phyloP scores from a whole-genome alignment of 2,888 invertebrate species.

The Pristionchus mayeri region DNA sequence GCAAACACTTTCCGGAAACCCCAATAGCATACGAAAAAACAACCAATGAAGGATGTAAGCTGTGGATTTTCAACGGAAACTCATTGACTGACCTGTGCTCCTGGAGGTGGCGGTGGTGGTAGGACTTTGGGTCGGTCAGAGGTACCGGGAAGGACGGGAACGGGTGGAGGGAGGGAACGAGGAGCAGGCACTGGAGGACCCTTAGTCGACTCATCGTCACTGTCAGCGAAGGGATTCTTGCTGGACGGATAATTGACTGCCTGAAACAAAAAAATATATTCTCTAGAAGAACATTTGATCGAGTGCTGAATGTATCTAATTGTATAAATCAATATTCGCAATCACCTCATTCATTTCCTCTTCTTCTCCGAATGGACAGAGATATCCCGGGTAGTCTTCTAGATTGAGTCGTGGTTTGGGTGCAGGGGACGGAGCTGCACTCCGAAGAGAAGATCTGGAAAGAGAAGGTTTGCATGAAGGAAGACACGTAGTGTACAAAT shows the following conservation, averaged over 20 bases:
- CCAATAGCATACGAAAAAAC: too few species aligned
- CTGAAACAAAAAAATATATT: not conserved
- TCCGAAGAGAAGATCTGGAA: not conserved
- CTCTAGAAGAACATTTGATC: too few species aligned
- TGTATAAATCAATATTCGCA: not conserved
- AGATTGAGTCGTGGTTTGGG: not conserved
- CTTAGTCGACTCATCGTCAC: constrained; percentile 51
- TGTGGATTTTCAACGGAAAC: too few species aligned
- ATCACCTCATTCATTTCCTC: constrained; percentile 15
- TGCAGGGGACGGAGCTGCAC: not conserved
- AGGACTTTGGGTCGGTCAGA: constrained; percentile 52
- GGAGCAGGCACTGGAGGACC: constrained; percentile 52
- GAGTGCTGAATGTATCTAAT: too few species aligned
- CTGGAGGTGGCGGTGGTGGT: constrained; percentile 54
- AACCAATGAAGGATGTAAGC: too few species aligned
- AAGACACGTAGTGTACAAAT: not conserved
- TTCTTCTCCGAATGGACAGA: constrained; percentile 51
- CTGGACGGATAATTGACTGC: constrained; percentile 47
- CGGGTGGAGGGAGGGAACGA: constrained; percentile 46
- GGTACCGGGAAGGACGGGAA: constrained; percentile 51
- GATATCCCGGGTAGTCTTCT: constrained; percentile 48
- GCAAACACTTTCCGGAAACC: too few species aligned
- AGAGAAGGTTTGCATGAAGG: not conserved
- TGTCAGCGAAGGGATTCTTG: constrained; percentile 56
- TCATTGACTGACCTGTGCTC: constrained; percentile 20